Evolutionary conservation across 2,888 invertebrate species (phyloP).

Genomic region (Punctoribates punctum): DNA sequence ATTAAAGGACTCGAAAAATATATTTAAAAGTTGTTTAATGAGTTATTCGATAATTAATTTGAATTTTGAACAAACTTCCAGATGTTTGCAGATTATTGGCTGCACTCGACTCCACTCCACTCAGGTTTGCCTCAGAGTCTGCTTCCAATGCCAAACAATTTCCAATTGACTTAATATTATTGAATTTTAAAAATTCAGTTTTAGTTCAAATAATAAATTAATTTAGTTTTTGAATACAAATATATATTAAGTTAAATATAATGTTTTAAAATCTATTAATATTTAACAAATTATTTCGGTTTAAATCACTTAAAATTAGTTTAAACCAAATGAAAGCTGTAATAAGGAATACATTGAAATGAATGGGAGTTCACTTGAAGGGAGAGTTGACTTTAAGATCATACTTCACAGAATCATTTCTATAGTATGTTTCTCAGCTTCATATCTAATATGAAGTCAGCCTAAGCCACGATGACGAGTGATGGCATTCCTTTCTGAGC

Average conservation of each 20-base stretch:
- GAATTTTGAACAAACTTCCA: neutral
- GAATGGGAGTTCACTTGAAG: neutral
- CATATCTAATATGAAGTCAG: conserved; percentile 41
- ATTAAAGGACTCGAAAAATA: too few species aligned
- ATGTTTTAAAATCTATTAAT: neutral
- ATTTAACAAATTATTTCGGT: too few species aligned
- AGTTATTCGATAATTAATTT: neutral
- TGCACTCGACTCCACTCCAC: too few species aligned
- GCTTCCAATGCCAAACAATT: neutral
- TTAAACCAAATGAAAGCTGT: neutral
- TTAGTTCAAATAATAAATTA: too few species aligned
- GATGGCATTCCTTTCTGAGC: conserved; percentile 41
- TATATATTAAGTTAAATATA: neutral
- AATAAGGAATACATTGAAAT: neutral
- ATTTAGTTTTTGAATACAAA: neutral
- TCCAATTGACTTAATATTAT: neutral
- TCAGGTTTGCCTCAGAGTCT: too few species aligned
- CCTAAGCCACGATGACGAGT: conserved; percentile 43
- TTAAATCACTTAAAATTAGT: too few species aligned
- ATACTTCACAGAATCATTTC: conserved; percentile 46
- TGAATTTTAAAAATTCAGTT: too few species aligned
- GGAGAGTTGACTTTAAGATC: conserved; percentile 40
- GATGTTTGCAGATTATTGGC: too few species aligned
- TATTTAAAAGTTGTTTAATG: too few species aligned
- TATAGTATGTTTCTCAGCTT: conserved; percentile 43